Percentiles rank a stretch among this genome's conserved stretches.
Evolutionary conservation across 2,797 vertebrate genomes (phyloP).

Genomic region (Onychomys arenicola): DNA sequence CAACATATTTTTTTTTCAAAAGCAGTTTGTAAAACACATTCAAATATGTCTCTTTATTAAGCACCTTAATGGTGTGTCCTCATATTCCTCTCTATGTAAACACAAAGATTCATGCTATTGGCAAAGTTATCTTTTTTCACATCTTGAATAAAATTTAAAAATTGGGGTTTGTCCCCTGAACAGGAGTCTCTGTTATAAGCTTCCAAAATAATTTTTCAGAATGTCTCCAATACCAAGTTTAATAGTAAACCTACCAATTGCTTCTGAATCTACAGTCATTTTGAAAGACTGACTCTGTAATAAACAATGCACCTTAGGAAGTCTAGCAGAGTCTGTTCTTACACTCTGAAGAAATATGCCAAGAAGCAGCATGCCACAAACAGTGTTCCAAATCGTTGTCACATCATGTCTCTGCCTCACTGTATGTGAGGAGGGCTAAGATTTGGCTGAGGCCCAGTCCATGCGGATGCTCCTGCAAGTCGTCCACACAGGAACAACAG

Average conservation of each 20-base stretch:
- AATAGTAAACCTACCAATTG: conserved; percentile 28
- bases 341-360: conserved; percentile 71
- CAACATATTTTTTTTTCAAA: conserved; percentile 1
- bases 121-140: not conserved
- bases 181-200: not conserved
- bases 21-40: not conserved
- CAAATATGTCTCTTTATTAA: not conserved
- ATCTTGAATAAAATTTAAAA: not conserved
- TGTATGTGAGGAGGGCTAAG: conserved; percentile 62
- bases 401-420: conserved; percentile 59
- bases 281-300: conserved; percentile 58
- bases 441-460: conserved; percentile 70
- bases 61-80: not conserved
- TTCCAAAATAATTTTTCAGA: conserved; percentile 54
- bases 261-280: conserved; percentile 54
- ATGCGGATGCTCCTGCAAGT: conserved; percentile 34
- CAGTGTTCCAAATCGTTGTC: conserved; percentile 73
- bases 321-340: conserved; percentile 75
- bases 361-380: conserved; percentile 78
- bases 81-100: not conserved
- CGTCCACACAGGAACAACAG: conserved; percentile 54
- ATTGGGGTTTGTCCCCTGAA: not conserved
- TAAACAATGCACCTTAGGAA: conserved; percentile 68
- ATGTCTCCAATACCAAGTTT: conserved; percentile 29
- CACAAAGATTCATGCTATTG: not conserved